Evolutionary conservation across 2,888 invertebrate species (phyloP).

Genomic region (Margaritifera margaritifera): DNA sequence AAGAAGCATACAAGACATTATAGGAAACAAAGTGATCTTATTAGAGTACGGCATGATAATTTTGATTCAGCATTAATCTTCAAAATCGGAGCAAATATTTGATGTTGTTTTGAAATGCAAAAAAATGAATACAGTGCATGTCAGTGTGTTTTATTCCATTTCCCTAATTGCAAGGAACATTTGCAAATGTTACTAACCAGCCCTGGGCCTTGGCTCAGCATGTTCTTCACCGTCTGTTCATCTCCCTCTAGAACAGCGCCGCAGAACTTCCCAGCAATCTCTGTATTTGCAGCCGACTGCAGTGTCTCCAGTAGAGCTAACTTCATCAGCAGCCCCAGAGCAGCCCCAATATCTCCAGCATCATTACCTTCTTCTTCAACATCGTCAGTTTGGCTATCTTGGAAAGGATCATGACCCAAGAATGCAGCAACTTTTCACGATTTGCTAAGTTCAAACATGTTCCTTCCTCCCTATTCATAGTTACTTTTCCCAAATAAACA

Average conservation of each 20-base stretch:
- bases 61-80: too few species aligned
- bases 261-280: conserved; percentile 6
- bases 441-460: too few species aligned
- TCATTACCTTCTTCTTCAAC: not conserved
- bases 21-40: too few species aligned
- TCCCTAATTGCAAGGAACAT: not conserved
- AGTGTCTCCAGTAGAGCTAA: conserved; percentile 14
- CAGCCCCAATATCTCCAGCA: not conserved
- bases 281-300: not conserved
- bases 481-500: too few species aligned
- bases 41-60: too few species aligned
- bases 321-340: conserved; percentile 10
- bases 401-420: too few species aligned
- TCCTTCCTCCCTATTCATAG: too few species aligned
- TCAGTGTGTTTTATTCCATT: not conserved
- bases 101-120: too few species aligned
- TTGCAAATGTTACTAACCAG: conserved; percentile 6
- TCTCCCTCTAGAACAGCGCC: conserved; percentile 7
- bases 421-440: too few species aligned
- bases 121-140: not conserved
- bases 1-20: too few species aligned
- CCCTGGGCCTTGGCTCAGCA: conserved; percentile 3
- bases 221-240: conserved; percentile 2
- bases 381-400: too few species aligned
- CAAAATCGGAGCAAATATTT: too few species aligned